phyloP scores from a whole-genome alignment of 2,888 invertebrate genomes.

The Oxytorus armatus region DNA sequence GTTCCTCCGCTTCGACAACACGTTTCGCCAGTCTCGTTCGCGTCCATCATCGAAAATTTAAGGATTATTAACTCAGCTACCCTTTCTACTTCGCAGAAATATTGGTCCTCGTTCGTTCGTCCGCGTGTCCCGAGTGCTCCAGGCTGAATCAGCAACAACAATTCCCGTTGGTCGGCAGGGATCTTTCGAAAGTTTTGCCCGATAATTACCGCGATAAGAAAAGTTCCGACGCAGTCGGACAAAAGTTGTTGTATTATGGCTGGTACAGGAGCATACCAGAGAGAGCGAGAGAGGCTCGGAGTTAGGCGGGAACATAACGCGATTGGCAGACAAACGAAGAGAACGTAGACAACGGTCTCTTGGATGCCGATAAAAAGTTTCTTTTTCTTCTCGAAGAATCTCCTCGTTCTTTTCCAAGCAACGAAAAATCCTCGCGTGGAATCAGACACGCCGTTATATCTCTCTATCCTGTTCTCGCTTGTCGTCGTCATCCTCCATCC shows the following conservation, averaged over 20 bases:
- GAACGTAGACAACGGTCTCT: conserved; percentile 15
- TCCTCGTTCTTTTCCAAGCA: conserved; percentile 28
- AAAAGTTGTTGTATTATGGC: conserved; percentile 67
- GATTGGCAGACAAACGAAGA: not conserved
- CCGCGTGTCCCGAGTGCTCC: conserved; percentile 20
- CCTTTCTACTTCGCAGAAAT: conserved; percentile 60
- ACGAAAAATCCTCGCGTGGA: conserved; percentile 59
- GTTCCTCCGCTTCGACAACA: conserved; percentile 60
- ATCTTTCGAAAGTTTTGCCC: conserved; percentile 65
- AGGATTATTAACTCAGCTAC: conserved; percentile 29
- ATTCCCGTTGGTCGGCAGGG: conserved; percentile 32
- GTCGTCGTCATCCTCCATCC: conserved; percentile 57
- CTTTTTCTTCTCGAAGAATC: conserved; percentile 29
- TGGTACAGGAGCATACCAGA: conserved; percentile 21
- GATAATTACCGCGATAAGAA: conserved; percentile 72
- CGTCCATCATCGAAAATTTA: conserved; percentile 55
- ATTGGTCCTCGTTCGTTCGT: conserved; percentile 41
- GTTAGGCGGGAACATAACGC: conserved; percentile 8
- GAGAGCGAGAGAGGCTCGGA: conserved; percentile 22
- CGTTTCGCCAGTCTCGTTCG: conserved; percentile 46
- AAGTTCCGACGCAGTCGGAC: conserved; percentile 64
- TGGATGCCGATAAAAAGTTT: conserved; percentile 64
- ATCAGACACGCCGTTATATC: conserved; percentile 54
- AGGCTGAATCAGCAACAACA: conserved; percentile 48
- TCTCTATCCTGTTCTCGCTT: conserved; percentile 42